phyloP scores from a whole-genome alignment of 2,888 invertebrate genomes.

The Microctonus aethiopoides region DNA sequence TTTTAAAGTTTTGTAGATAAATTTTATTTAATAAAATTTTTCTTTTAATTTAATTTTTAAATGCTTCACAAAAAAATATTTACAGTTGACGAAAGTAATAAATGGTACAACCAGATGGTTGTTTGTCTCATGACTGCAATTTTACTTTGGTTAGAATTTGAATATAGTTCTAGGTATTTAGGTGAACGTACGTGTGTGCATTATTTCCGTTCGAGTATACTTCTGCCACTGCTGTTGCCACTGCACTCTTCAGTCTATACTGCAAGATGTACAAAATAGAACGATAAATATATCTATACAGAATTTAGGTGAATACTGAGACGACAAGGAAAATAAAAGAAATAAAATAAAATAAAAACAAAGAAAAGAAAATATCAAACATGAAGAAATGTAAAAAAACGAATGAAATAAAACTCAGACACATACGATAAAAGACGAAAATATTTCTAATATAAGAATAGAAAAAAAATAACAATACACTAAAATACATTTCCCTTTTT shows the following conservation, averaged over 20 bases:
- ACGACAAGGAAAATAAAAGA: background rate
- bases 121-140: background rate
- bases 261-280: too few species aligned
- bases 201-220: too few species aligned
- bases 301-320: background rate
- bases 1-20: too few species aligned
- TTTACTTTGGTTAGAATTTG: slow-evolving; percentile 33
- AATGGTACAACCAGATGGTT: background rate
- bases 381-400: background rate
- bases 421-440: background rate
- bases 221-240: slow-evolving; percentile 30
- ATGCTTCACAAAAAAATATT: background rate
- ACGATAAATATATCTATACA: background rate
- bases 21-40: too few species aligned
- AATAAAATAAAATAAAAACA: background rate
- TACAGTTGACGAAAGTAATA: background rate
- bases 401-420: background rate
- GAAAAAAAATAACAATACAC: too few species aligned
- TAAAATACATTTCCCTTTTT: too few species aligned
- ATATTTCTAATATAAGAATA: too few species aligned
- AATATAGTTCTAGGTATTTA: slow-evolving; percentile 54
- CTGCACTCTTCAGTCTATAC: too few species aligned
- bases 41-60: background rate
- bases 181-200: slow-evolving; percentile 44
- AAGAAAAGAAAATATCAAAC: too few species aligned